Conservation (phyloP, 2,797 vertebrate species). For the Iguana delicatissima region DNA sequence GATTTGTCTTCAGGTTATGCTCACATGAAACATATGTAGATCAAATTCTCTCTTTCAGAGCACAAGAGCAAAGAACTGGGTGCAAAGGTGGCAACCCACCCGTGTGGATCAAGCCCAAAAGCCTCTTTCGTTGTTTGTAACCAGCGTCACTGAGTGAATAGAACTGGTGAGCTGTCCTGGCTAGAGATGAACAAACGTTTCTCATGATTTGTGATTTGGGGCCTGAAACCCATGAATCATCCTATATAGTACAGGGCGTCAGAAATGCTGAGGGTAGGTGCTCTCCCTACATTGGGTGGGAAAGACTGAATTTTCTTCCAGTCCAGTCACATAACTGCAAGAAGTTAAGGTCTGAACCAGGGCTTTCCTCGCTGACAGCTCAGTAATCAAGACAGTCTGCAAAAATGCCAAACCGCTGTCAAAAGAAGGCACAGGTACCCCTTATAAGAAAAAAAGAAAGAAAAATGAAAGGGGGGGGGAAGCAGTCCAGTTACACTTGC, state of each 20-base stretch:
- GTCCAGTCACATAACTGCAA: background rate
- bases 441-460: too few species aligned
- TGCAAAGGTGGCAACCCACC: too few species aligned
- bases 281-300: background rate
- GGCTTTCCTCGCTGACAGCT: background rate
- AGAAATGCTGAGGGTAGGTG: background rate
- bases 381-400: background rate
- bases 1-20: background rate
- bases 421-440: background rate
- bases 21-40: background rate
- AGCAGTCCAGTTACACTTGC: background rate
- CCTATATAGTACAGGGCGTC: background rate
- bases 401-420: background rate
- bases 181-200: background rate
- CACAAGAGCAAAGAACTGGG: background rate
- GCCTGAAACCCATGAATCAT: constrained; percentile 2
- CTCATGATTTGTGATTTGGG: background rate
- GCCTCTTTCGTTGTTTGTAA: background rate
- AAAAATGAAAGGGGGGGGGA: too few species aligned
- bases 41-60: background rate
- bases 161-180: background rate
- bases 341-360: background rate
- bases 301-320: background rate
- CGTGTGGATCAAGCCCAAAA: background rate
- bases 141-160: background rate